Base-by-base conservation (phyloP, 2,797 vertebrate species). In the Glossophaga mutica region DNA sequence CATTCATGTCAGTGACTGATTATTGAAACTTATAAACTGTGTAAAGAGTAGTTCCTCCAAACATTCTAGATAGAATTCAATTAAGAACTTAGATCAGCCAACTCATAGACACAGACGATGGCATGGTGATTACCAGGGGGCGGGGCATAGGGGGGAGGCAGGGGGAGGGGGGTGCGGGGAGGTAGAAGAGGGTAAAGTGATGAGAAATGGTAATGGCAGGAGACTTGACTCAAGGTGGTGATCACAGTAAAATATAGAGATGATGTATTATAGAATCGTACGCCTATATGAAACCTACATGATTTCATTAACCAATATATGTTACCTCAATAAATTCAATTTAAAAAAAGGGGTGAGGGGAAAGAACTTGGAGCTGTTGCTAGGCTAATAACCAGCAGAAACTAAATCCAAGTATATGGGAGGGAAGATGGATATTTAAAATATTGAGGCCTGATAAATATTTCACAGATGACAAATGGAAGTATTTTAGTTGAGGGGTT, bases 371-470 rank as follows among this genome's bases (percentile, higher is more conserved):
- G 71, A 87, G 34, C 74, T 94, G 32, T 71, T 87, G 85, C 52
- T 50, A 93, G 62, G 62, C 91, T 85, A 93, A 94, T 96, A 97
- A 94, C 88, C 46, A 71, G 37, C 26, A 79, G 77, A 90, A 87
- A 94, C 32, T 9, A 84, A 87, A 81, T 77, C 83, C 57, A 82
- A 87, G 77, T 52, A 22, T 62, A 74, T 82, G 62, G 59, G 37
- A 77, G n/a, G 87, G 52, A 39, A 94, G 39, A 48, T 57, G 37
- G 29, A n/a, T 44, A 37, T 48, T 87, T 32, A 78, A 96, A 91
- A 94, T 78, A 92, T 9, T 34, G 76, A 95, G 37, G 2, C 39
- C 71, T 78, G 42, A 37, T 88, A 76, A 83, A 87, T 88, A 83
- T 37, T 85, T 92, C 78, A 83, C 14, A 86, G 91, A 24, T 87